phyloP scores from a whole-genome alignment of 2,888 invertebrate genomes.

The Caenorhabditis sp. region DNA sequence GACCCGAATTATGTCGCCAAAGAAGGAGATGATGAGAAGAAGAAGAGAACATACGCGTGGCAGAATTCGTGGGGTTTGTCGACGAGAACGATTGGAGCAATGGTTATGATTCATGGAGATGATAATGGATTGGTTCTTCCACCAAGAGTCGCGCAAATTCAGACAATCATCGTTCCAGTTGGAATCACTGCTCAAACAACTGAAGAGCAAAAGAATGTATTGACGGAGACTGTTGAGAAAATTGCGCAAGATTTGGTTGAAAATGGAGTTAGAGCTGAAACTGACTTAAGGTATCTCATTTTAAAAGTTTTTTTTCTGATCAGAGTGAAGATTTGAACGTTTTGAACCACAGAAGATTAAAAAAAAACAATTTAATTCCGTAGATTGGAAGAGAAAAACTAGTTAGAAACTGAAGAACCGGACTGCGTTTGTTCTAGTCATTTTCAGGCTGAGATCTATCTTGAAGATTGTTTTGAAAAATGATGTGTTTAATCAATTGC shows the following conservation, averaged over 20 bases:
- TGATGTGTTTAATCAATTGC: too few species aligned
- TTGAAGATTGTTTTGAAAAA: too few species aligned
- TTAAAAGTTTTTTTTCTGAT: neutral
- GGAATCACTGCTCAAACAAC: conserved; percentile 87
- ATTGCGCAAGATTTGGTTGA: conserved; percentile 77
- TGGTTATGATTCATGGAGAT: conserved; percentile 87
- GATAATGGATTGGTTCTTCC: conserved; percentile 94
- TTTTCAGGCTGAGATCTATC: too few species aligned
- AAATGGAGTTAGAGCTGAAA: conserved; percentile 80
- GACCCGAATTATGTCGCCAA: conserved; percentile 88
- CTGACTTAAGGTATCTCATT: conserved; percentile 84
- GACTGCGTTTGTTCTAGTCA: too few species aligned
- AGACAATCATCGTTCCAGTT: conserved; percentile 88
- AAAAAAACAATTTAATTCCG: too few species aligned
- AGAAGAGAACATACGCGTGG: conserved; percentile 77
- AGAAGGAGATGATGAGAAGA: too few species aligned
- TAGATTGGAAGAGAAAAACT: too few species aligned
- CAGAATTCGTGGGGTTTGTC: conserved; percentile 99
- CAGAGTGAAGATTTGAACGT: too few species aligned
- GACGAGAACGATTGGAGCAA: conserved; percentile 89
- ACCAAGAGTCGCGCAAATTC: conserved; percentile 84
- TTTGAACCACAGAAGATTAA: too few species aligned
- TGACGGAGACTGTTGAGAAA: conserved; percentile 74
- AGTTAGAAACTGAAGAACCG: too few species aligned
- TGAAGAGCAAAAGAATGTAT: conserved; percentile 78